phyloP scores from a whole-genome alignment of 2,797 vertebrate species.

The Ispidina picta region DNA sequence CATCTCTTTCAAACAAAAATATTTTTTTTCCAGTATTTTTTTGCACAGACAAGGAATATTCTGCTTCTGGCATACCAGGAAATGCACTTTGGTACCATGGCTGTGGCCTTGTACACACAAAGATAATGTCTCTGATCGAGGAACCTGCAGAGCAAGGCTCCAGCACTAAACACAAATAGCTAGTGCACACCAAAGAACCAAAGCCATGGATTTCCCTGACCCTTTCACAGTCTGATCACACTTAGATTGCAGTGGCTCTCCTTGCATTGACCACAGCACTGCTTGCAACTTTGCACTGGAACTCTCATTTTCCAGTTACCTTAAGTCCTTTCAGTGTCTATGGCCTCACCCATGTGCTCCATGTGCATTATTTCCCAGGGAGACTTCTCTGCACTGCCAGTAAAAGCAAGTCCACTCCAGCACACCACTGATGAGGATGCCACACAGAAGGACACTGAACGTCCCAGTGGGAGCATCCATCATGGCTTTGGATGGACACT shows the following conservation, averaged over 20 bases:
- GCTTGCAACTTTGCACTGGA: not conserved
- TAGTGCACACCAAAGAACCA: not conserved
- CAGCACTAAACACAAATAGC: not conserved
- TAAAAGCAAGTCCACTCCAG: not conserved
- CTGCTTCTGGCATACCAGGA: not conserved
- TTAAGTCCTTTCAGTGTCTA: not conserved
- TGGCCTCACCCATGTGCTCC: not conserved
- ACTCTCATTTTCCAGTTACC: not conserved
- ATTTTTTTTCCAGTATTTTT: not conserved
- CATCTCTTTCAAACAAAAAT: not conserved
- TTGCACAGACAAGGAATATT: not conserved
- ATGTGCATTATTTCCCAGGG: rapidly evolving
- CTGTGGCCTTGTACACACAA: not conserved
- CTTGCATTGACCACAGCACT: not conserved
- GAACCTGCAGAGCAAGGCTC: not conserved
- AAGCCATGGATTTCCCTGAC: not conserved
- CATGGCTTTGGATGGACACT: not conserved
- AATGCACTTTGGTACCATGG: not conserved
- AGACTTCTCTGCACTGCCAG: not conserved
- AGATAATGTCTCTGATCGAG: not conserved
- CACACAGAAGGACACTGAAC: not conserved
- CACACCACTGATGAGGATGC: rapidly evolving
- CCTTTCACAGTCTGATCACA: not conserved
- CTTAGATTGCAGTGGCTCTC: not conserved
- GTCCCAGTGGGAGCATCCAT: not conserved